A percentile compares a stretch with the other conserved stretches of the same genome.
Conservation (phyloP, 2,888 invertebrate species). For the Pomacea canaliculata region DNA sequence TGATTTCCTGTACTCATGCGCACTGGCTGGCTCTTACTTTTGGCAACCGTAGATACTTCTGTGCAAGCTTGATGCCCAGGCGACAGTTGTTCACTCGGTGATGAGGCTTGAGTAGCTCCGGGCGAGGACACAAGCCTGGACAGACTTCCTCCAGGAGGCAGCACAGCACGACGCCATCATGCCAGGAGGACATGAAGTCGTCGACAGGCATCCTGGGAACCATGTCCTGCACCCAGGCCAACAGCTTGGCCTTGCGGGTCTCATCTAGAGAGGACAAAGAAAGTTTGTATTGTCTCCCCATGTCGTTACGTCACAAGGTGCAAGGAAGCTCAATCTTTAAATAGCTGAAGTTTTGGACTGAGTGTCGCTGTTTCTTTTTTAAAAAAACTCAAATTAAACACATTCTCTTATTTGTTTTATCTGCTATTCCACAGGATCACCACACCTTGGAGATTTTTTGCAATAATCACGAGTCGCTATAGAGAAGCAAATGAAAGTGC, state of each 20-base stretch:
- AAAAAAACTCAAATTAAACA: too few species aligned
- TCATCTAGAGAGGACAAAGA: slow-evolving; percentile 38
- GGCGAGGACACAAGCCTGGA: slow-evolving; percentile 67
- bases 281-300: background rate
- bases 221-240: slow-evolving; percentile 55
- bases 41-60: slow-evolving; percentile 48
- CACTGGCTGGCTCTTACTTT: slow-evolving; percentile 17
- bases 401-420: too few species aligned
- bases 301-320: too few species aligned
- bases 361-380: too few species aligned
- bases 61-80: slow-evolving; percentile 63
- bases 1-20: too few species aligned
- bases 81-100: slow-evolving; percentile 65
- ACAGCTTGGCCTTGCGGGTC: slow-evolving; percentile 43
- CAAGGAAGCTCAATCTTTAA: too few species aligned
- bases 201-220: slow-evolving; percentile 42
- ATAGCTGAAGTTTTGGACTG: too few species aligned
- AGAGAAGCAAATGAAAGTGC: too few species aligned
- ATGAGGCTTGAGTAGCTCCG: slow-evolving; percentile 59
- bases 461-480: too few species aligned
- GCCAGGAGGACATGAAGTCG: slow-evolving; percentile 64
- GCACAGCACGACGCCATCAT: slow-evolving; percentile 67
- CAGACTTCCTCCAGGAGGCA: slow-evolving; percentile 64
- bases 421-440: too few species aligned
- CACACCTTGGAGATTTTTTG: too few species aligned